phyloP scores from a whole-genome alignment of 2,888 invertebrate species.

The Drosophila testacea region DNA sequence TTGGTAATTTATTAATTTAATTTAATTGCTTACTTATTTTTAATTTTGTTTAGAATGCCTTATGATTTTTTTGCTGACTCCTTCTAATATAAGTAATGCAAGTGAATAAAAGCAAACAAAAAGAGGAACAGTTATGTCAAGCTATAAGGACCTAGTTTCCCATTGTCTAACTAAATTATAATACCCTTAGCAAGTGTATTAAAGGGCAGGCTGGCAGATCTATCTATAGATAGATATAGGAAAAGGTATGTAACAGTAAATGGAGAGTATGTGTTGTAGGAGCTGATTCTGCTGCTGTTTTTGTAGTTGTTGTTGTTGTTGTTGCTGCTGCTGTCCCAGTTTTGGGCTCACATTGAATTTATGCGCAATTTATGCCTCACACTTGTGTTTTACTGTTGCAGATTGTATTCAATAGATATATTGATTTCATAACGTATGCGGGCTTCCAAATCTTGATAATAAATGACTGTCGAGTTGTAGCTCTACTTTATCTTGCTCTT shows the following conservation, averaged over 20 bases:
- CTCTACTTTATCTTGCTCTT: background rate
- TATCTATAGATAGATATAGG: conserved; percentile 14
- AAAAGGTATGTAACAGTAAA: conserved; percentile 24
- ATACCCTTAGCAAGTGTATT: conserved; percentile 2
- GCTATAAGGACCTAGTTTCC: no score
- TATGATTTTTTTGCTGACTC: no score
- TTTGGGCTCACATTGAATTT: conserved; percentile 59
- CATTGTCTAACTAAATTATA: background rate
- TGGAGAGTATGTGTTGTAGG: conserved; percentile 10
- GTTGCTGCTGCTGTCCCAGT: conserved; percentile 31
- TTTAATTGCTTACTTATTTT: no score
- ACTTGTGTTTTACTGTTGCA: conserved; percentile 68
- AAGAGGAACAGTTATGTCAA: no score
- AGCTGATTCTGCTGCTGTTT: conserved; percentile 6
- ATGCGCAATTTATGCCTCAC: conserved; percentile 76
- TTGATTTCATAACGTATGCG: conserved; percentile 63
- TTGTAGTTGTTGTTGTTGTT: conserved; percentile 1
- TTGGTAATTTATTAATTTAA: no score
- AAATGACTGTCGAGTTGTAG: conserved; percentile 56
- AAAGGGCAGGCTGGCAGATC: conserved; percentile 1
- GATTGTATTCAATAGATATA: conserved; percentile 73
- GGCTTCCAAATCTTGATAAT: conserved; percentile 59
- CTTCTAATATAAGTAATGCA: no score
- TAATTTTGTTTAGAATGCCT: no score
- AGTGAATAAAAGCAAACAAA: no score